Base-by-base conservation (phyloP, 2,113 vertebrate genomes). In the Nothobranchius furzeri region DNA sequence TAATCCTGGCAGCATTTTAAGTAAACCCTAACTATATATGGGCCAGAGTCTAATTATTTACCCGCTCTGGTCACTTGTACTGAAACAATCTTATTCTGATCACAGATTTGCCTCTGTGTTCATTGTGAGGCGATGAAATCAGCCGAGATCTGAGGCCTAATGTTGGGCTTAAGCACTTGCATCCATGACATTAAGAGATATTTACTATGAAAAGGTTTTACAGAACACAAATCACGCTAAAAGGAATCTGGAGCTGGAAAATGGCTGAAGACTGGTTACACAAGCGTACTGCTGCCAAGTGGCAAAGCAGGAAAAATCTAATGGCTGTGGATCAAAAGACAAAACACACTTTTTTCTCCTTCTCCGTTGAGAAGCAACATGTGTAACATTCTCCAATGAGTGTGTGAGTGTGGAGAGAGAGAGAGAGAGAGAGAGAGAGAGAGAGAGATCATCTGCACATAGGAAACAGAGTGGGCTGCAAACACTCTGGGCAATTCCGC, bases 401-500 rank as follows among this genome's bases (percentile, higher is more conserved):
- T 64, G 64, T 60, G 37, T 62, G 69, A 51, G 61, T 65, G 60
- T 73, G 72, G 30, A 30, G 30, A 30, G 30, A 30, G 30, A 30
- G 30, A 30, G 30, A 30, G 30, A 30, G 30, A 30, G 30, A 30
- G 30, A 30, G 30, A 30, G 37, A 40, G 37, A 8, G 20, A 12
- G 51, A 56, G 35, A 11, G 35, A 56, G 76, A 76, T 81, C 71
- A 79, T 84, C 70, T 75, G 82, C 84, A 85, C 72, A 81, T 51
- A 75, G 81, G 84, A 88, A 88, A 77, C 70, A 64, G 78, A 87
- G 86, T 88, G 86, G 86, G 88, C 75, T 76, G 86, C 68, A 84
- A 86, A 75, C 82, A 80, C 88, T 88, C 59, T 24, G 40, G 88
- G 88, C 87, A 1, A 83, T 87, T 86, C 85, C 73, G 68, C 25